Percentiles rank a stretch among this genome's conserved stretches.
These are phyloP conservation scores for Leucophora obtusa DNA, from an alignment of 2,888 invertebrate genomes.

Conservation along the genomic window DNA sequence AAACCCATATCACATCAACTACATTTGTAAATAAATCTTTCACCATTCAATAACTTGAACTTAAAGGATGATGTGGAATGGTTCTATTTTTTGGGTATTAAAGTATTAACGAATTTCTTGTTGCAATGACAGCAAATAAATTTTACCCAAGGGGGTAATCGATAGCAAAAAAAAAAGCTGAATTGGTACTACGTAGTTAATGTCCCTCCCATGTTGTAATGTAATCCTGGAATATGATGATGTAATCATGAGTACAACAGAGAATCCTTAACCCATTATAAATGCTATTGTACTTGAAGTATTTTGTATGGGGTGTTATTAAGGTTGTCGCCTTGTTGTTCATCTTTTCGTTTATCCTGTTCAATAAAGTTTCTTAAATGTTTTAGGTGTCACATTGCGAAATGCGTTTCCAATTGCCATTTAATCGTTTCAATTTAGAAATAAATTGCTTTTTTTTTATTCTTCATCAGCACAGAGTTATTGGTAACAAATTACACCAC, in stretches of 20 bases:
- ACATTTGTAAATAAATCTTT: conserved; percentile 56
- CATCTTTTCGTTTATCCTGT: background rate
- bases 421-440: conserved; percentile 79
- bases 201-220: conserved; percentile 45
- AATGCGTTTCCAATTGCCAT: conserved; percentile 76
- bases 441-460: conserved; percentile 76
- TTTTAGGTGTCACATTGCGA: conserved; percentile 72
- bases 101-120: conserved; percentile 56
- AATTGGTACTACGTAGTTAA: conserved; percentile 32
- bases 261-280: conserved; percentile 54
- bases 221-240: conserved; percentile 59
- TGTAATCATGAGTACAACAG: conserved; percentile 57
- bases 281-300: conserved; percentile 34
- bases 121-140: conserved; percentile 76
- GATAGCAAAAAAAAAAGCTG: conserved; percentile 65
- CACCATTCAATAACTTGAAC: conserved; percentile 52
- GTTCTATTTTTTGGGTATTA: conserved; percentile 3
- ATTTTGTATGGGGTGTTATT: conserved; percentile 64
- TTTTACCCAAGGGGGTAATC: conserved; percentile 78
- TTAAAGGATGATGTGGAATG: conserved; percentile 34
- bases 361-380: conserved; percentile 60
- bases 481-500: conserved; percentile 52
- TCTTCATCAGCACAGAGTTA: conserved; percentile 47
- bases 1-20: conserved; percentile 22
- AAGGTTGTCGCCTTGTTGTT: conserved; percentile 21